Base-by-base conservation (phyloP, 2,888 invertebrate species). In the Helleia helle region DNA sequence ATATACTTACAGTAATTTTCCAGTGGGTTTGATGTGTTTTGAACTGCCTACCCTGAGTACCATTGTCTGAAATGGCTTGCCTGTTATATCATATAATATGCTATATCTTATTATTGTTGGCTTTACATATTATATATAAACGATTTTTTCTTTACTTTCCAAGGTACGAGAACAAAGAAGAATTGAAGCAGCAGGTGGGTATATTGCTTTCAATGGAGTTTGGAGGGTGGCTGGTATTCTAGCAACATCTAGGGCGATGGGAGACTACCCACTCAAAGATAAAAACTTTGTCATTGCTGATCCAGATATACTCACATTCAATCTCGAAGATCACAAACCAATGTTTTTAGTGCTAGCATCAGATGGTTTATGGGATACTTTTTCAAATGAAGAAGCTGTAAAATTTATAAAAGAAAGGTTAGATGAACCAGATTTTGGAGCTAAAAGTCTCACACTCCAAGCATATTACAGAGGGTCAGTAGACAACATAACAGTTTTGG, bases 331-430 rank as follows among this genome's bases (percentile, higher is more conserved):
- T 71, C 92, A 94, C 62, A 91, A 91, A 62, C 96, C 96, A 0
- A 89, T 91, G 84, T 98, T 98, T 74, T 77, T 97, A 54, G 91
- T 98, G 47, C 86, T 98, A 43, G 98, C 97, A 8, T 94, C 96
- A 1, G 98, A 98, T 84, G 98, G 98, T 1, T 86, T 98, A 22
- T 98, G 97, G 97, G 98, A 98, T 69, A 96, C 95, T 12, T 96
- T 97, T 69, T 88, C 92, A 29, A 97, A 97, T 73, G 96, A 97
- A 68, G 97, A 97, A 73, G 97, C 97, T 15, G 91, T 96, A 8
- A 91, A 90, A 54, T 97, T 92, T 69, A 91, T 97, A 40, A 93
- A 92, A 72, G 93, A 95, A 58, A 88, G 93, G 54, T 86, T 96
- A 28, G 88, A 92, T 60, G 96, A 96, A 75, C 89, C 93, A 3